Conservation (phyloP, 1,140 invertebrate species). For the Psix sp. region DNA sequence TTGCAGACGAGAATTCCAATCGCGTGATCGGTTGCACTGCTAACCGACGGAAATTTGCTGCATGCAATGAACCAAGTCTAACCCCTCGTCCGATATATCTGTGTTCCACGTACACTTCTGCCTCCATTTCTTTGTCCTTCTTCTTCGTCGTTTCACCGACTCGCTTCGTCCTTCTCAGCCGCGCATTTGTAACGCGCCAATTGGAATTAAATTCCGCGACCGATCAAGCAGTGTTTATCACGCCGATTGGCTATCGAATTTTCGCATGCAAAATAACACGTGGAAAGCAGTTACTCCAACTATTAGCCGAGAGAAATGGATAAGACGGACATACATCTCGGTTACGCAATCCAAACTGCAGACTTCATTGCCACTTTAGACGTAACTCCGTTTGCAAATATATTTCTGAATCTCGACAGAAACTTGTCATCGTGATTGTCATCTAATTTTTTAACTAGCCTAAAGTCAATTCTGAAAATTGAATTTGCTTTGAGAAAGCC, state of each 20-base stretch:
- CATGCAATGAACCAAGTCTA: slow-evolving; percentile 69
- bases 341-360: slow-evolving; percentile 50
- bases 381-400: slow-evolving; percentile 25
- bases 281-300: slow-evolving; percentile 37
- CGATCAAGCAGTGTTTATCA: slow-evolving; percentile 19
- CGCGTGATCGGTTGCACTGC: slow-evolving; percentile 65
- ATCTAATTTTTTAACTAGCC: too few species aligned
- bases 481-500: not conserved
- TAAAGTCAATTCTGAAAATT: too few species aligned
- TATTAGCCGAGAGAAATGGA: slow-evolving; percentile 47
- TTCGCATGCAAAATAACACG: slow-evolving; percentile 18
- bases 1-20: slow-evolving; percentile 62
- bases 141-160: slow-evolving; percentile 27
- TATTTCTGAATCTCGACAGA: slow-evolving; percentile 36
- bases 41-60: slow-evolving; percentile 71
- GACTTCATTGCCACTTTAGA: slow-evolving; percentile 32
- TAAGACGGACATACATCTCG: slow-evolving; percentile 55
- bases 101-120: slow-evolving; percentile 19
- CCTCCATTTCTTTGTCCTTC: slow-evolving; percentile 7
- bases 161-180: slow-evolving; percentile 4
- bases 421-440: slow-evolving; percentile 3
- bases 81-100: slow-evolving; percentile 55
- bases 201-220: slow-evolving; percentile 23
- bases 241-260: slow-evolving; percentile 11
- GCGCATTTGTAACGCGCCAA: slow-evolving; percentile 15